phyloP scores from a whole-genome alignment of 2,888 invertebrate genomes.

The Erynnis tages region DNA sequence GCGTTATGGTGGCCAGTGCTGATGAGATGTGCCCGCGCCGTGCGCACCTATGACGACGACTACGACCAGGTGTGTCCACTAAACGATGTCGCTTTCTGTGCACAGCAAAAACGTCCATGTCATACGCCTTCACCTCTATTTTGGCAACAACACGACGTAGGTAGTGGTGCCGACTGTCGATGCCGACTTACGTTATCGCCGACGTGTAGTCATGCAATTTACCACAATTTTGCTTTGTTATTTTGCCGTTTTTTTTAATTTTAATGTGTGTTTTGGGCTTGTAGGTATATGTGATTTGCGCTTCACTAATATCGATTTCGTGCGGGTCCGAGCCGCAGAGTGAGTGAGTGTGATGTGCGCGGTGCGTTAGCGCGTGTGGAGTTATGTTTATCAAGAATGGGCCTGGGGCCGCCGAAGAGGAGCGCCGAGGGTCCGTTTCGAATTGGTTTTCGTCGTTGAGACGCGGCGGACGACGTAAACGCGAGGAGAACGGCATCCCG shows the following conservation, averaged over 20 bases:
- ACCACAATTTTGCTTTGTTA: slow-evolving; percentile 65
- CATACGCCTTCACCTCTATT: slow-evolving; percentile 64
- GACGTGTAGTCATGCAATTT: slow-evolving; percentile 63
- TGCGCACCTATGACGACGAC: slow-evolving; percentile 71
- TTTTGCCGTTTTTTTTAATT: slow-evolving; percentile 48
- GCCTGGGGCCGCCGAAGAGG: slow-evolving; percentile 75
- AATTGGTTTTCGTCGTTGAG: slow-evolving; percentile 92
- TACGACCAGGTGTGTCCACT: slow-evolving; percentile 74
- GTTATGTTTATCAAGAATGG: slow-evolving; percentile 79
- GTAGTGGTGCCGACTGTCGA: too few relatives aligned
- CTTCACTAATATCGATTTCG: slow-evolving; percentile 58
- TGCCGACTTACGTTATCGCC: slow-evolving; percentile 41
- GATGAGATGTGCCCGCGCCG: slow-evolving; percentile 69
- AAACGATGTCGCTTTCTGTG: slow-evolving; percentile 57
- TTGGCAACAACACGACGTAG: slow-evolving; percentile 55
- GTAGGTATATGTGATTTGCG: slow-evolving; percentile 62
- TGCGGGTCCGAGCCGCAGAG: slow-evolving; percentile 44
- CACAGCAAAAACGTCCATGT: slow-evolving; percentile 53
- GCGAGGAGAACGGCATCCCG: slow-evolving; percentile 64
- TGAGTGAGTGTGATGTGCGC: slow-evolving; percentile 72
- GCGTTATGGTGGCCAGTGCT: slow-evolving; percentile 78
- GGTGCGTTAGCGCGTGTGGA: slow-evolving; percentile 59
- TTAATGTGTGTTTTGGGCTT: slow-evolving; percentile 54
- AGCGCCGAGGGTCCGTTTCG: slow-evolving; percentile 86
- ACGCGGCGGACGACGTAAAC: slow-evolving; percentile 78